phyloP scores from a whole-genome alignment of 2,888 invertebrate species.

The Erebia epiphron region DNA sequence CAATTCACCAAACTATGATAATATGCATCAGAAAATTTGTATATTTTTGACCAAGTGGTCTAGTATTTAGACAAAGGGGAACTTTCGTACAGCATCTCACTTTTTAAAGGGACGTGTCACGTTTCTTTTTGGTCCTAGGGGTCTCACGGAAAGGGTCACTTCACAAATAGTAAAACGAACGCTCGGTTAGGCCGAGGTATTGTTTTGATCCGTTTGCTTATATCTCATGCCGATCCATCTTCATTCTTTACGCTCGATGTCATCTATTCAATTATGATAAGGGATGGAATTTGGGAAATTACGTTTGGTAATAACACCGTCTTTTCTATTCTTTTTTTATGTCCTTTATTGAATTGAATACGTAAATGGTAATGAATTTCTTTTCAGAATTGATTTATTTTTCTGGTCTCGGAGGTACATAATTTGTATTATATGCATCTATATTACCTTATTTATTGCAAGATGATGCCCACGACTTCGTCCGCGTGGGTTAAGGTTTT shows the following conservation, averaged over 20 bases:
- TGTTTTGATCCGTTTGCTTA: slow-evolving; percentile 49
- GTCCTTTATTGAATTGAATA: slow-evolving; percentile 27
- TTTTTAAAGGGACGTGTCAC: neutral
- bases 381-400: slow-evolving; percentile 15
- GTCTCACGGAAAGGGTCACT: slow-evolving; percentile 53
- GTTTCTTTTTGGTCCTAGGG: slow-evolving; percentile 41
- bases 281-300: slow-evolving; percentile 38
- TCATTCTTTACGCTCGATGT: slow-evolving; percentile 46
- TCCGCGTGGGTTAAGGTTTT: too few species aligned
- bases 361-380: slow-evolving; percentile 24
- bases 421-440: too few species aligned
- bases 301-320: slow-evolving; percentile 31
- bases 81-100: neutral
- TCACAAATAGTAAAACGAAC: slow-evolving; percentile 53
- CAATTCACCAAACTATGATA: too few species aligned
- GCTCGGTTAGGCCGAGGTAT: slow-evolving; percentile 43
- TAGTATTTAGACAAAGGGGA: neutral
- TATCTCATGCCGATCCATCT: slow-evolving; percentile 42
- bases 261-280: slow-evolving; percentile 46
- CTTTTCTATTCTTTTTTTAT: slow-evolving; percentile 25
- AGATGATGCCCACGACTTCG: too few species aligned
- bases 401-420: too few species aligned
- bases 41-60: neutral
- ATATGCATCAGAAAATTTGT: neutral
- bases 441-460: too few species aligned